phyloP scores from a whole-genome alignment of 2,888 invertebrate genomes.

The Melieria omissa region DNA sequence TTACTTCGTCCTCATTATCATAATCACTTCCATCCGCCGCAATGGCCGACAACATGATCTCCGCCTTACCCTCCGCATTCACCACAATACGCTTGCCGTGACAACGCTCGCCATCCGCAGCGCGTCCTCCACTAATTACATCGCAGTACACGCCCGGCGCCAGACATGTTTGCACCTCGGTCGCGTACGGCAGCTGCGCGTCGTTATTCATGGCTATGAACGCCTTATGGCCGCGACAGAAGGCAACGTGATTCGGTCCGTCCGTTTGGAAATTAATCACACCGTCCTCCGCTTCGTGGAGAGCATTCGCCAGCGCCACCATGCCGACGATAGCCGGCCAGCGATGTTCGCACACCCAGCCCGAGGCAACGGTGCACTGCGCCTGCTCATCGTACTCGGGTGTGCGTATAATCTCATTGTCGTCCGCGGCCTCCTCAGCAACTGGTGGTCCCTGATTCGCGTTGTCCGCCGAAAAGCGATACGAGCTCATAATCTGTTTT shows the following conservation, averaged over 20 bases:
- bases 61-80: conserved; percentile 39
- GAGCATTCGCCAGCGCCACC: conserved; percentile 78
- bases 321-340: conserved; percentile 83
- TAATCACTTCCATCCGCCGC: conserved; percentile 24
- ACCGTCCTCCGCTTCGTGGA: conserved; percentile 68
- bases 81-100: conserved; percentile 43
- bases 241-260: conserved; percentile 82
- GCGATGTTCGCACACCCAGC: conserved; percentile 85
- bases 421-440: neutral
- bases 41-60: conserved; percentile 37
- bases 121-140: conserved; percentile 50
- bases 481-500: conserved; percentile 87
- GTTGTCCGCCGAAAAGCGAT: conserved; percentile 69
- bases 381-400: conserved; percentile 72
- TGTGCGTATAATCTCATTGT: conserved; percentile 49
- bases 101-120: conserved; percentile 37
- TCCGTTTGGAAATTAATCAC: conserved; percentile 82
- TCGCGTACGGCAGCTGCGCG: conserved; percentile 70
- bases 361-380: conserved; percentile 73
- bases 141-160: conserved; percentile 85
- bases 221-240: conserved; percentile 79
- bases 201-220: conserved; percentile 78
- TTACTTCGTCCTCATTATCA: conserved; percentile 67
- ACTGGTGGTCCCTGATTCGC: conserved; percentile 72
- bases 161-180: conserved; percentile 76